Evolutionary conservation across 2,113 vertebrate genomes (phyloP).

Genomic region (Poicephalus meyeri): DNA sequence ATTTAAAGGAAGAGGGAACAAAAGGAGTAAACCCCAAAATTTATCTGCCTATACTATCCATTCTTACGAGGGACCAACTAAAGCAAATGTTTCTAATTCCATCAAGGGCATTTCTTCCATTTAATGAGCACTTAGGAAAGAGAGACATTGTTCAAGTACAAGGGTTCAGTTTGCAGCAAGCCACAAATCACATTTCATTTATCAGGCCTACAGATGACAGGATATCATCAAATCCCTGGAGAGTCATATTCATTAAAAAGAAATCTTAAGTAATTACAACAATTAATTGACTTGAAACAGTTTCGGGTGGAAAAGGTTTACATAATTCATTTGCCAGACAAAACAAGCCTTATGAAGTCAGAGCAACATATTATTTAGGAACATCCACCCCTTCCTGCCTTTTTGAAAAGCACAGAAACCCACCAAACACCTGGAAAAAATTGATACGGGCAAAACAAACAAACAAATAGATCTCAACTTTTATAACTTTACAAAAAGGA

Average conservation of each 20-base stretch:
- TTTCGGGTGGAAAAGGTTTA: conserved; percentile 87
- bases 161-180: conserved; percentile 77
- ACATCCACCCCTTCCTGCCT: background rate
- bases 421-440: conserved; percentile 7
- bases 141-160: conserved; percentile 71
- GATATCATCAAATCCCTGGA: conserved; percentile 83
- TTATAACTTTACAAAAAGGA: background rate
- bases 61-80: conserved; percentile 14
- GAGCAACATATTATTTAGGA: conserved; percentile 58
- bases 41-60: background rate
- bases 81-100: conserved; percentile 41
- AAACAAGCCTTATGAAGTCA: conserved; percentile 78
- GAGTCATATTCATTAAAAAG: conserved; percentile 90
- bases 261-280: conserved; percentile 94
- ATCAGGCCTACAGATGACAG: conserved; percentile 86
- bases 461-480: background rate
- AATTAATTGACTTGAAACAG: conserved; percentile 91
- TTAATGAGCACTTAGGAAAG: conserved; percentile 70
- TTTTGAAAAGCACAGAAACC: background rate
- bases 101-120: conserved; percentile 76
- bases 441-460: background rate
- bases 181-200: conserved; percentile 88
- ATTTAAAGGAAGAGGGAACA: conserved; percentile 22
- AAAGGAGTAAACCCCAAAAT: background rate
- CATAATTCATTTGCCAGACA: conserved; percentile 90